Evolutionary conservation across 1,140 invertebrate genomes (phyloP).

Genomic region (Papilio polytes): DNA sequence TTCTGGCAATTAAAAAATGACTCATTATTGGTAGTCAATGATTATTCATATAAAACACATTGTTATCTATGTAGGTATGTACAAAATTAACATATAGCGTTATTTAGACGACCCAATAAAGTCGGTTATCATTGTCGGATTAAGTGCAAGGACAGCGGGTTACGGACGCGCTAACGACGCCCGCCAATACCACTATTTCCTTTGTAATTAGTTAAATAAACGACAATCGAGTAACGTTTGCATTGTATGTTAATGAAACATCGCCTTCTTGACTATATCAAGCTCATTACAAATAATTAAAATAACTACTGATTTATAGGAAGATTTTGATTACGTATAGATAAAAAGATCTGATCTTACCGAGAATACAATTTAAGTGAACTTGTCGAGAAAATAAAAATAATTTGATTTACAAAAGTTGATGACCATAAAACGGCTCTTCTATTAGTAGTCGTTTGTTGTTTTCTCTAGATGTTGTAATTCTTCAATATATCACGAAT

Average conservation of each 20-base stretch:
- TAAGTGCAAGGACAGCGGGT: slow-evolving; percentile 72
- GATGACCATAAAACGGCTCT: not conserved
- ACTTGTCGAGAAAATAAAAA: not conserved
- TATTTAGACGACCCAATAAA: slow-evolving; percentile 10
- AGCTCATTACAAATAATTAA: slow-evolving; percentile 27
- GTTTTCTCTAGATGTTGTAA: not conserved
- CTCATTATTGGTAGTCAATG: not conserved
- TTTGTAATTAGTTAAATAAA: slow-evolving; percentile 59
- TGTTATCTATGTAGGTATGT: slow-evolving; percentile 16
- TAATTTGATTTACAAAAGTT: not conserved
- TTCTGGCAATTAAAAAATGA: not conserved
- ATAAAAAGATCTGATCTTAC: not conserved
- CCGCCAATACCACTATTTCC: slow-evolving; percentile 60
- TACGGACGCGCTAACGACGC: slow-evolving; percentile 62
- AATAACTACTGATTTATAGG: not conserved
- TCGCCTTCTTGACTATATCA: slow-evolving; percentile 44
- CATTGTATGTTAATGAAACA: slow-evolving; percentile 67
- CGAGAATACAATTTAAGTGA: not conserved
- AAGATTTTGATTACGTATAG: slow-evolving; percentile 14
- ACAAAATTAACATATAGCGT: slow-evolving; percentile 20
- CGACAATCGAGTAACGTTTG: slow-evolving; percentile 48
- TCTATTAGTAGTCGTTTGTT: not conserved
- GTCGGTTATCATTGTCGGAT: slow-evolving; percentile 56
- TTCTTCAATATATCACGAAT: not conserved
- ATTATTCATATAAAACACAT: slow-evolving; percentile 20